Evolutionary conservation across 2,797 vertebrate species (phyloP).

Genomic region (Scyliorhinus canicula): DNA sequence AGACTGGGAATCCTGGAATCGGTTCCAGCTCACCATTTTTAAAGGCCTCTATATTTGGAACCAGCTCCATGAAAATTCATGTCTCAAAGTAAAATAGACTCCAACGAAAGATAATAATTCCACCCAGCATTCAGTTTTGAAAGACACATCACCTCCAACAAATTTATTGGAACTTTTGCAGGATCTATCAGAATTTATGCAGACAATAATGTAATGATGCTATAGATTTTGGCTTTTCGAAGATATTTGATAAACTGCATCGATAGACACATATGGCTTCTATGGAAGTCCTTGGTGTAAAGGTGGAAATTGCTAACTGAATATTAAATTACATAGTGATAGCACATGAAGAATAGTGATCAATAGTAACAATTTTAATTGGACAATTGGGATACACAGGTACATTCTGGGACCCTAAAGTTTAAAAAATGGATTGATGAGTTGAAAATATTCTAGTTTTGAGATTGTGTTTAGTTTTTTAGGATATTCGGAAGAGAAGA

Average conservation of each 20-base stretch:
- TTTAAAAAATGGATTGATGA: conserved; percentile 15
- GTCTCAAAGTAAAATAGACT: background rate
- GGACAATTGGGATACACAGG: background rate
- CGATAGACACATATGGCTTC: background rate
- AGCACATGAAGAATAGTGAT: background rate
- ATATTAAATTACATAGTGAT: background rate
- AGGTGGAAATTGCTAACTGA: background rate
- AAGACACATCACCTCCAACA: background rate
- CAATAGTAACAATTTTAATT: background rate
- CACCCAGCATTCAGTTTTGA: background rate
- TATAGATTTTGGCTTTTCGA: background rate
- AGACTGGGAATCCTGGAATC: background rate
- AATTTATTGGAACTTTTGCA: background rate
- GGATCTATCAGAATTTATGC: background rate
- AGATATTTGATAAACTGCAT: background rate
- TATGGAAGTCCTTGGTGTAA: background rate
- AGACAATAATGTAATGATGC: background rate
- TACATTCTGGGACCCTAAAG: background rate
- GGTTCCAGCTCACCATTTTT: background rate
- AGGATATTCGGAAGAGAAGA: background rate
- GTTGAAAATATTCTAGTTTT: background rate
- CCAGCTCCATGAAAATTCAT: background rate
- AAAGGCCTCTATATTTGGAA: no score
- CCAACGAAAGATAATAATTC: background rate
- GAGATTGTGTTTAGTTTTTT: background rate